Evolutionary conservation across 2,113 vertebrate genomes (phyloP).

Genomic region (Phrynosoma blainvillii): DNA sequence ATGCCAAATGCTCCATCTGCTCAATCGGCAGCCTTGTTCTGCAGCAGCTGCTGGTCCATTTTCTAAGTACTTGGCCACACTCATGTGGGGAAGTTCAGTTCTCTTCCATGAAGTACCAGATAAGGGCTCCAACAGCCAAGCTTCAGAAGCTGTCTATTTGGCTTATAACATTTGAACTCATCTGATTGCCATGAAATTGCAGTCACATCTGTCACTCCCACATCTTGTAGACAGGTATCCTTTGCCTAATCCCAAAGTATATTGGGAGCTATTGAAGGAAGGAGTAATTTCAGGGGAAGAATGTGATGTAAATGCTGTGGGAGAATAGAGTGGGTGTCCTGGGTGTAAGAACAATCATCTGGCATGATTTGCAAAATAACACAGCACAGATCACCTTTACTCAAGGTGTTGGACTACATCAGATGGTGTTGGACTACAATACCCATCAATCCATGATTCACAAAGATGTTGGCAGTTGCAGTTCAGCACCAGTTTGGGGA

Average conservation of each 20-base stretch:
- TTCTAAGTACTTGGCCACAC: not conserved
- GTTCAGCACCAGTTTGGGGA: too few species aligned
- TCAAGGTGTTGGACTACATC: too few species aligned
- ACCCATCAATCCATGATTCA: too few species aligned
- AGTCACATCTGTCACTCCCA: not conserved
- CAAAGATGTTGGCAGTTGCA: too few species aligned
- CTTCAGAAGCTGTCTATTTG: not conserved
- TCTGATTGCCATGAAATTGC: not conserved
- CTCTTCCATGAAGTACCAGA: not conserved
- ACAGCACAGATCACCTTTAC: too few species aligned
- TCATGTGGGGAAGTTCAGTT: not conserved
- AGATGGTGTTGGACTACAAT: too few species aligned
- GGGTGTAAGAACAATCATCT: not conserved
- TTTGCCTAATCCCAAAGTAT: not conserved
- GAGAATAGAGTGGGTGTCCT: not conserved
- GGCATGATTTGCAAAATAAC: not conserved
- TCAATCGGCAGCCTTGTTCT: not conserved
- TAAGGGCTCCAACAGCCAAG: not conserved
- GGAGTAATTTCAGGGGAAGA: not conserved
- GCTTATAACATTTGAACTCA: not conserved
- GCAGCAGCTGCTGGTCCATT: constrained; percentile 13
- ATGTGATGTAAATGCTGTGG: not conserved
- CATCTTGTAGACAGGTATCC: not conserved
- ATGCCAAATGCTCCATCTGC: constrained; percentile 14
- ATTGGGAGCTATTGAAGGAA: not conserved